Evolutionary conservation across 2,797 vertebrate genomes (phyloP), one percentile per base, ranked within the genome.

Genomic region (Pipistrellus kuhlii): DNA sequence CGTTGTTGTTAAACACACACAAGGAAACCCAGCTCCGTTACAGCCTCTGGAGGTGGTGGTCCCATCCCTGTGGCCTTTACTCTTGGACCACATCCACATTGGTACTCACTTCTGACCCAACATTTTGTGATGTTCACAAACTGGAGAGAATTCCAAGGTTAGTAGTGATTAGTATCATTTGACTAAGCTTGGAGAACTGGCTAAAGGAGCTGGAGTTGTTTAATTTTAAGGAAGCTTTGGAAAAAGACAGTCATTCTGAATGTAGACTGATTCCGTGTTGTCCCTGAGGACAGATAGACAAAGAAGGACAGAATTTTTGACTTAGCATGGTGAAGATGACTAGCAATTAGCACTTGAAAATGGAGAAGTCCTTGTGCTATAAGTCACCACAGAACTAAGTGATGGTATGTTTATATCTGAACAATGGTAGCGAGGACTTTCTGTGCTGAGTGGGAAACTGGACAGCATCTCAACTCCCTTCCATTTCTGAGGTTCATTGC

Each of bases 231-330:
- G 66, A 83, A 73, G 71, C 72, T 59, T 41, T 0, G 30, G 20
- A 81, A 62, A 73, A 57, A 41, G 3, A 1, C 41, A 44, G 0
- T 15, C 11, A 1, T 73, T 20, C 7, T 15, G 46, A 51, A 17
- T 48, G 27, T 17, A 32, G 59, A 32, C 21, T 2, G 1, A 41
- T 51, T 20, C 6, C 8, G 0, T 27, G 11, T 64, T n/a, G 10
- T 44, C 68, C 62, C 30, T 4, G 15, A 85, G 21, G 41, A 91
- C 35, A 59, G 27, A 32, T 0, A 25, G 51, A 72, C 57, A 62
- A 90, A 81, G 32, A 30, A 87, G 62, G 27, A 35, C 6, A 27
- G 46, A 69, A 75, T 76, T 90, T 80, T 53, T 53, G 32, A 20
- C n/a, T 82, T 30, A 5, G 0, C 44, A 4, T 18, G 20, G 3